Evolutionary conservation across 2,113 vertebrate species (phyloP).

Genomic region (Cyanistes caeruleus): DNA sequence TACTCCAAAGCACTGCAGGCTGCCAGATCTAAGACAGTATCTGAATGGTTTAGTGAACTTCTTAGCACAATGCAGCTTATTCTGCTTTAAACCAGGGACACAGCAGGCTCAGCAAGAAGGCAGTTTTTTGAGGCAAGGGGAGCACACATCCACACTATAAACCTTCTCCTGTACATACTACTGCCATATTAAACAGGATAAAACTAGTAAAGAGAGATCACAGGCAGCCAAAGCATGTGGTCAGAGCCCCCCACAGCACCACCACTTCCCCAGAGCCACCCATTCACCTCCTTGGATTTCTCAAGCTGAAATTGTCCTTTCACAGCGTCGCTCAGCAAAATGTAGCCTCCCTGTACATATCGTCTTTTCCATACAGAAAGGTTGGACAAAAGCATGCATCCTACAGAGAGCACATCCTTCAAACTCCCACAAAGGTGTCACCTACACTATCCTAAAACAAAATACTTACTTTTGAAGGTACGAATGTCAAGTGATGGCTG

Average conservation of each 20-base stretch:
- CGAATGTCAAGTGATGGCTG: background rate
- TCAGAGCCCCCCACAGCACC: rapidly evolving
- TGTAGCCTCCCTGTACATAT: too few relatives aligned
- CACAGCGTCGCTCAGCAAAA: background rate
- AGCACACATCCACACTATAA: background rate
- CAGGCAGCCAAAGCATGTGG: rapidly evolving
- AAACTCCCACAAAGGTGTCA: background rate
- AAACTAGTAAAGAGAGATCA: background rate
- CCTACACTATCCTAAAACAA: background rate
- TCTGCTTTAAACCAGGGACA: background rate
- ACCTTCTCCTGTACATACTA: background rate
- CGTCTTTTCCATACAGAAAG: background rate
- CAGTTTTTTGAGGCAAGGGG: background rate
- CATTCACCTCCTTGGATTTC: background rate
- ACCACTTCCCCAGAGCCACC: background rate
- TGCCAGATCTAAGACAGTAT: conserved; percentile 25
- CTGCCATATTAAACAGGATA: background rate
- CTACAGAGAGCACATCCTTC: background rate
- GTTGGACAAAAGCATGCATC: background rate
- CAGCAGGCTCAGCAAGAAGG: background rate
- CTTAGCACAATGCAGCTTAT: background rate
- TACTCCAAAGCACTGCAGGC: conserved; percentile 8
- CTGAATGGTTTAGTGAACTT: conserved; percentile 35
- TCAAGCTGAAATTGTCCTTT: background rate
- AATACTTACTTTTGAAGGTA: background rate